Evolutionary conservation across 2,888 invertebrate genomes (phyloP), one percentile per base, ranked within the genome.

Genomic region (Drosophila tripunctata): DNA sequence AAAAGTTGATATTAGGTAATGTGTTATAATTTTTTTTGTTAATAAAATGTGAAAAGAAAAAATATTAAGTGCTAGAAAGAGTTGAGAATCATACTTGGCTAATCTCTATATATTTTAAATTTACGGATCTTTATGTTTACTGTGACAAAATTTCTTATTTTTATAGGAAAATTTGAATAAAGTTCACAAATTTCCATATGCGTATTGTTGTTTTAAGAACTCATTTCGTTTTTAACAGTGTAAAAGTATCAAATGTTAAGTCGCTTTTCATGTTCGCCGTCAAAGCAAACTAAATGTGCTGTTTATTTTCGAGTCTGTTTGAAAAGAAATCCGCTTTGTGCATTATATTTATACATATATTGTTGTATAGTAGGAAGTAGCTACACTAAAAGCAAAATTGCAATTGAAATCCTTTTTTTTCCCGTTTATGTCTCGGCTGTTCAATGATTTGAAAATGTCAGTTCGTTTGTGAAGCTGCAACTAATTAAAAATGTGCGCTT

Each of bases 191-290:
- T n/a, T n/a, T n/a, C n/a, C n/a, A n/a, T n/a, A n/a, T n/a, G n/a
- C n/a, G n/a, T n/a, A n/a, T n/a, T n/a, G n/a, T n/a, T n/a, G n/a
- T n/a, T n/a, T n/a, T n/a, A n/a, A n/a, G n/a, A n/a, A n/a, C n/a
- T n/a, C n/a, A n/a, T n/a, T n/a, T n/a, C n/a, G n/a, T n/a, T n/a
- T n/a, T n/a, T n/a, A 50, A 50, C 19, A 36, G 30, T 4, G 30
- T 17, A 27, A 50, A n/a, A 38, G 27, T 38, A 50, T 38, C 14
- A 38, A 19, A 27, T 38, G 8, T n/a, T 27, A 50, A 38, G 38
- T 38, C 50, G 12, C 19, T 50, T 48, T 35, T 22, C 22, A n/a
- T 47, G 24, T 36, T 15, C 24, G 5, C 5, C 30, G n/a, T 30
- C 14, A 50, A 38, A 40, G 19, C 24, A 14, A n/a, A 19, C 19